Conservation (phyloP, 2,888 invertebrate species). For the Apodemia mormo region DNA sequence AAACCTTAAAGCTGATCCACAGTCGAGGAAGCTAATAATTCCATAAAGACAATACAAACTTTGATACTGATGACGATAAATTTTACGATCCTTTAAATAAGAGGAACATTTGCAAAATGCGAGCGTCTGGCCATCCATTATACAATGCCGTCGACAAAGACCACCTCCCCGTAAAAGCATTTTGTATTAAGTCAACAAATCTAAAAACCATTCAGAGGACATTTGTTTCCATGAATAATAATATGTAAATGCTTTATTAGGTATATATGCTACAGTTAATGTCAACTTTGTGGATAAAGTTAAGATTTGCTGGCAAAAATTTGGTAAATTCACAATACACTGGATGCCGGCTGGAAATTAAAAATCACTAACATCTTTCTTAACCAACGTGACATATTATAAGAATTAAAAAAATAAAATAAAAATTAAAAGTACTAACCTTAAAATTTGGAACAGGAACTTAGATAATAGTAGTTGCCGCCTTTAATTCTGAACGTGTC, state of each 20-base stretch:
- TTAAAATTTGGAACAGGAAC: too few species aligned
- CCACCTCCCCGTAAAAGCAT: conserved; percentile 68
- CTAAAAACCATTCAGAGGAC: conserved; percentile 72
- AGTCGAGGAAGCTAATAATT: conserved; percentile 41
- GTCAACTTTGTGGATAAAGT: background rate
- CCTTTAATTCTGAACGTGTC: too few species aligned
- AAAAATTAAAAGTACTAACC: too few species aligned
- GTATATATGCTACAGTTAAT: conserved; percentile 31
- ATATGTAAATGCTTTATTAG: conserved; percentile 72
- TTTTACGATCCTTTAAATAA: conserved; percentile 55
- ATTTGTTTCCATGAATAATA: conserved; percentile 75
- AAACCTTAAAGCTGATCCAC: conserved; percentile 30
- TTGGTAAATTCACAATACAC: too few species aligned
- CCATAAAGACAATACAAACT: conserved; percentile 43
- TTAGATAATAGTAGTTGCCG: too few species aligned
- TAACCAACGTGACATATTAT: too few species aligned
- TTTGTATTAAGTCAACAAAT: conserved; percentile 79
- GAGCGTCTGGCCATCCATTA: conserved; percentile 61
- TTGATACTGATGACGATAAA: conserved; percentile 44
- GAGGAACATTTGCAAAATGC: conserved; percentile 66
- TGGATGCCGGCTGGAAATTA: too few species aligned
- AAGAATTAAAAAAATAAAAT: too few species aligned
- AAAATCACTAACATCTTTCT: too few species aligned
- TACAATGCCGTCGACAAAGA: conserved; percentile 59
- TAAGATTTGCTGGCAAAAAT: background rate